These are phyloP conservation scores for Pseudocheirus occidentalis DNA, from an alignment of 2,797 vertebrate species.

Conservation along the genomic window DNA sequence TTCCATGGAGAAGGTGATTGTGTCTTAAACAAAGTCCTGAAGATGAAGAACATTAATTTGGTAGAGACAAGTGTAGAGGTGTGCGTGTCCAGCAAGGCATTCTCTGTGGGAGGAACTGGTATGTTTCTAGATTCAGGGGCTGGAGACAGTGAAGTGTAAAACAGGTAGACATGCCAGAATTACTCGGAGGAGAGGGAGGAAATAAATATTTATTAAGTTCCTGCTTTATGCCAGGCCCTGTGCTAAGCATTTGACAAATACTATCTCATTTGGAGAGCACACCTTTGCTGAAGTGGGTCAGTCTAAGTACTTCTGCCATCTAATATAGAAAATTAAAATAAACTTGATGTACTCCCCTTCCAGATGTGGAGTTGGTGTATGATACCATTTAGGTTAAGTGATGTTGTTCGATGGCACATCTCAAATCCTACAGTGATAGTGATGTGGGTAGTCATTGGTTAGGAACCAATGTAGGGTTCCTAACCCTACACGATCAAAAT, in stretches of 20 bases:
- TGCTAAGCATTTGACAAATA: background rate
- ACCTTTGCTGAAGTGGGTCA: background rate
- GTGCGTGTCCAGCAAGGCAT: background rate
- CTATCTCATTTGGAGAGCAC: background rate
- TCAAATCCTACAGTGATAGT: background rate
- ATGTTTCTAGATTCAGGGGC: background rate
- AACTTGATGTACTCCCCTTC: background rate
- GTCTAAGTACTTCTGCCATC: background rate
- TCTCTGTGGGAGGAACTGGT: background rate
- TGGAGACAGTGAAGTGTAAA: background rate
- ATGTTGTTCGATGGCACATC: background rate
- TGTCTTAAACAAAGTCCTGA: slow-evolving; percentile 2
- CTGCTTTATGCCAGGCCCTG: background rate
- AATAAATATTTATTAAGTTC: background rate
- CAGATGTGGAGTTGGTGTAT: background rate
- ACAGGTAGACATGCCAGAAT: background rate
- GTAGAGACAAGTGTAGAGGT: background rate
- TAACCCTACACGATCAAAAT: background rate
- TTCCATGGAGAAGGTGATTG: background rate
- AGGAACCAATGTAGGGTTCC: background rate
- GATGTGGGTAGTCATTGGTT: background rate
- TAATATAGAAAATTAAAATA: background rate
- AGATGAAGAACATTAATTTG: background rate
- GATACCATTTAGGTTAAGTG: too few species aligned
- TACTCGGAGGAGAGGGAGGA: background rate